Evolutionary conservation across 2,797 vertebrate species (phyloP).

Genomic region (Sebastes flavidus): DNA sequence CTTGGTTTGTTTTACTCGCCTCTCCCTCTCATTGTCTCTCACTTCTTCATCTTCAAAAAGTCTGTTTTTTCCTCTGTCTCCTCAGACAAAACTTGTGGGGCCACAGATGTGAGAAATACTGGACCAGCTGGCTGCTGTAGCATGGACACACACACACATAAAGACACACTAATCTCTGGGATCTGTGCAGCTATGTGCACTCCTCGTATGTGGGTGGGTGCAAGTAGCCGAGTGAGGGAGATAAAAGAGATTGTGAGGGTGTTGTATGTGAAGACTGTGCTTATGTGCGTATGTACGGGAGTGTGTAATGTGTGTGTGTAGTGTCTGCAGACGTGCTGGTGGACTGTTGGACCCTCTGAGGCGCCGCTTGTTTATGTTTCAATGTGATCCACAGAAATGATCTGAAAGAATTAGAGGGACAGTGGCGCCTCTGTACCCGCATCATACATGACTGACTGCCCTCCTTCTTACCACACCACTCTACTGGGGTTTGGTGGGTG

Average conservation of each 20-base stretch:
- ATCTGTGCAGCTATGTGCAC: constrained; percentile 36
- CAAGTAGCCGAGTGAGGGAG: constrained; percentile 3
- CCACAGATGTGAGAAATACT: constrained; percentile 29
- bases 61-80: background rate
- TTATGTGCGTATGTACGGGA: background rate
- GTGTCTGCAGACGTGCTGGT: background rate
- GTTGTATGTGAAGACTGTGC: background rate
- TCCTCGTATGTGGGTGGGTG: background rate
- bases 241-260: constrained; percentile 24
- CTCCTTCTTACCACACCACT: background rate
- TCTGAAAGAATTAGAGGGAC: constrained; percentile 14
- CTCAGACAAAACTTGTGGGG: constrained; percentile 12
- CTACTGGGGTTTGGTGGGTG: constrained; percentile 13
- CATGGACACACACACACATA: constrained; percentile 9
- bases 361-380: background rate
- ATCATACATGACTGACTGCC: constrained; percentile 12
- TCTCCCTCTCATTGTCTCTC: constrained; percentile 27
- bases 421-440: constrained; percentile 8
- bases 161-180: constrained; percentile 41
- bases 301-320: constrained; percentile 6
- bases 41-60: background rate
- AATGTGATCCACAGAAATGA: constrained; percentile 19
- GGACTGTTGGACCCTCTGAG: background rate
- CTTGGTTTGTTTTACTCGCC: constrained; percentile 1
- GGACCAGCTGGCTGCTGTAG: constrained; percentile 21